phyloP scores from a whole-genome alignment of 2,888 invertebrate genomes.

The Eurois occulta region DNA sequence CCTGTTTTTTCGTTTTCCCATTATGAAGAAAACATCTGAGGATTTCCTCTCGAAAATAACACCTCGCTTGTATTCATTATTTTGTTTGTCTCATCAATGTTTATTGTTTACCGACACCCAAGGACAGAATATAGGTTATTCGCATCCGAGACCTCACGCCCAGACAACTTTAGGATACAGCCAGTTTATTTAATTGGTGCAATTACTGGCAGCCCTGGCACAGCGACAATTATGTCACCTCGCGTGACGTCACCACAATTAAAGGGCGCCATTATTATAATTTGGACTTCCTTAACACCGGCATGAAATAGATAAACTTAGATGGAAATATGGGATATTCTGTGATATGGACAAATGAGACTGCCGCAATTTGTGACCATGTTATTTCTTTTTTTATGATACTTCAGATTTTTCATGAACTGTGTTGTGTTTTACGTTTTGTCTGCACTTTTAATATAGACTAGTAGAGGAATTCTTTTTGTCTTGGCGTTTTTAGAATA shows the following conservation, averaged over 20 bases:
- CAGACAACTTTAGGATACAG: constrained; percentile 57
- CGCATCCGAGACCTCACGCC: constrained; percentile 11
- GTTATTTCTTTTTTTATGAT: background rate
- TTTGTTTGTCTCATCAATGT: background rate
- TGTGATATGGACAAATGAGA: constrained; percentile 12
- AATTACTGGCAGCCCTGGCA: constrained; percentile 62
- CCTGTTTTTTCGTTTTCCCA: background rate
- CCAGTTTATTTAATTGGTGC: constrained; percentile 60
- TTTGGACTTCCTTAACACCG: constrained; percentile 68
- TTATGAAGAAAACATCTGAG: background rate
- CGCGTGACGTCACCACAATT: constrained; percentile 70
- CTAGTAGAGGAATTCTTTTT: background rate
- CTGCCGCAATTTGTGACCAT: background rate
- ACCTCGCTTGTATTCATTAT: background rate
- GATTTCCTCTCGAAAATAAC: background rate
- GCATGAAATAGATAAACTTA: constrained; percentile 25
- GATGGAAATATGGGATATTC: constrained; percentile 18
- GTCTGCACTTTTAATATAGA: background rate
- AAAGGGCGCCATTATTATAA: constrained; percentile 68
- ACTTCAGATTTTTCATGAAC: background rate
- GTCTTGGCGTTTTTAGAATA: background rate
- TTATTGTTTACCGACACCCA: constrained; percentile 15
- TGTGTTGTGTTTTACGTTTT: background rate
- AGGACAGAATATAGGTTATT: constrained; percentile 46
- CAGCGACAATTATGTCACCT: constrained; percentile 69